Base-by-base conservation (phyloP, 2,113 vertebrate species). In the Aix galericulata region DNA sequence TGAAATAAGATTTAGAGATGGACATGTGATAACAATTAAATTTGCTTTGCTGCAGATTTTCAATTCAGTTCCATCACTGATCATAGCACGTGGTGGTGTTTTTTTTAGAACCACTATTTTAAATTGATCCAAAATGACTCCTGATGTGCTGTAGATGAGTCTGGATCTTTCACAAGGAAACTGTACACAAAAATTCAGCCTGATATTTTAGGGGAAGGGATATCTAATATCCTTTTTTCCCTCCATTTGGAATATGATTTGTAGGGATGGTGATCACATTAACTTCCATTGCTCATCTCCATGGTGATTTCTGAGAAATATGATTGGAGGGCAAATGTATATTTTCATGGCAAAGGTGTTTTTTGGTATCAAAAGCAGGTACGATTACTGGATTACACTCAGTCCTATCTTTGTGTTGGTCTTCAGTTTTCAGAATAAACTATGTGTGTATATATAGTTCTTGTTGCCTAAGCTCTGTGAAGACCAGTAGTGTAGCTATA, bases 301-400 rank as follows among this genome's bases (percentile, higher is more conserved):
- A 42, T 68, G 92, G 94, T 90, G 82, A 84, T 93, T 73, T 96
- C 82, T 86, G 85, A 94, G 58, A 84, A 92, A 78, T 92, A 76
- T 44, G 17, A 71, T 75, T 96, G 80, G 72, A 92, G 53, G 79
- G 89, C 71, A 85, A 82, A 91, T 87, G 58, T 85, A 42, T 89
- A 91, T 92, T 94, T 93, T 68, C 86, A 63, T 38, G 76, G 80
- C 94, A 91, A 72, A 4, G 0, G 26, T 73, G 66, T 67, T 68
- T 88, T 93, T 95, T 1, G 0, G 17, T 82, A 72, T 90, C 56
- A 91, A 93, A 93, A 71, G 22, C 64, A 78, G 56, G 73, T 93
- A 77, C 78, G 93, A 81, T 77, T 75, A 63, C 40, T 84, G 66
- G 89, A 64, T 95, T 92, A 2, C 2, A 50, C 58, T 21, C 46